These are phyloP conservation scores for Brachionus angularis DNA, from an alignment of 1,140 invertebrate genomes.

Conservation along the genomic window DNA sequence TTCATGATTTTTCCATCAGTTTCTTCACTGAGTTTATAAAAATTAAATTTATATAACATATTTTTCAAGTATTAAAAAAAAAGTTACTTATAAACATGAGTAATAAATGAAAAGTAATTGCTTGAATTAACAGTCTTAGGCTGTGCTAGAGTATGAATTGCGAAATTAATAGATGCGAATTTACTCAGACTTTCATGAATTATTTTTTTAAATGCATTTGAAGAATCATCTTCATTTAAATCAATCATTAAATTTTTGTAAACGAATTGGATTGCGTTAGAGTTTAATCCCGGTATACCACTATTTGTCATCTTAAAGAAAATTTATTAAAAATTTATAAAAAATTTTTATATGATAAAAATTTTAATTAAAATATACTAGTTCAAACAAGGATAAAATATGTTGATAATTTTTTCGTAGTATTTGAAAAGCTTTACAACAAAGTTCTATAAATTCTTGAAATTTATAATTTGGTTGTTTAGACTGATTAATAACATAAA, in stretches of 20 bases:
- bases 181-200: slow-evolving; percentile 41
- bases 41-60: not conserved
- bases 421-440: slow-evolving; percentile 93
- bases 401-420: slow-evolving; percentile 87
- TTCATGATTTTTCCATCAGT: slow-evolving; percentile 18
- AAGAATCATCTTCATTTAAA: slow-evolving; percentile 5
- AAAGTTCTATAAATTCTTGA: slow-evolving; percentile 94
- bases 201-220: slow-evolving; percentile 19
- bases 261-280: slow-evolving; percentile 40
- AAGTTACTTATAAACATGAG: slow-evolving; percentile 34
- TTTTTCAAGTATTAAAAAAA: not conserved
- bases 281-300: slow-evolving; percentile 15
- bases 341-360: not conserved
- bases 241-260: slow-evolving; percentile 17
- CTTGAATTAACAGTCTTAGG: slow-evolving; percentile 31
- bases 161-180: slow-evolving; percentile 38
- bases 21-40: not conserved
- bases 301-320: slow-evolving; percentile 22
- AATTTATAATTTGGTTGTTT: slow-evolving; percentile 87
- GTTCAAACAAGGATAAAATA: slow-evolving; percentile 82
- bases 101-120: slow-evolving; percentile 37
- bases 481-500: slow-evolving; percentile 95
- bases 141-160: slow-evolving; percentile 34
- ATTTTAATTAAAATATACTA: slow-evolving; percentile 64
- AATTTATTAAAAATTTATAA: not conserved